Evolutionary conservation across 2,888 invertebrate species (phyloP).

Genomic region (Amiota mariae): DNA sequence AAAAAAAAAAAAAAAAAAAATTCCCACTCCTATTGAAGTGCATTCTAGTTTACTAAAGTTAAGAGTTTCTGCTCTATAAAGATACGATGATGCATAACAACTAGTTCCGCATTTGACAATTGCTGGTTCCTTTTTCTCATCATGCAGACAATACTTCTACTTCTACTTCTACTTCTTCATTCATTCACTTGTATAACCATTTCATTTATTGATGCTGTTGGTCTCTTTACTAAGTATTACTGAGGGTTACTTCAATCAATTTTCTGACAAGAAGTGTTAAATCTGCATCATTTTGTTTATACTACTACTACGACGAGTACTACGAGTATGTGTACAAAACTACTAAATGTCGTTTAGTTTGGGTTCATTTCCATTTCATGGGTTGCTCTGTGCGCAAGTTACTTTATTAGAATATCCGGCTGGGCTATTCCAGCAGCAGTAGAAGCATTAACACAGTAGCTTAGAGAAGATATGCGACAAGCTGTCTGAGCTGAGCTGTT

Average conservation of each 20-base stretch:
- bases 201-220: conserved; percentile 27
- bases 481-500: conserved; percentile 50
- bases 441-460: neutral
- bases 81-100: conserved; percentile 19
- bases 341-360: neutral
- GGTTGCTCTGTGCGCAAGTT: conserved; percentile 16
- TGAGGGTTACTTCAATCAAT: conserved; percentile 69
- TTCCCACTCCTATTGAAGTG: conserved; percentile 55
- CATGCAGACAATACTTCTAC: neutral
- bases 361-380: neutral
- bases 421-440: conserved; percentile 36
- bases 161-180: no score
- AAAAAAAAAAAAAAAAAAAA: conserved; percentile 30
- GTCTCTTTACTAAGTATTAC: conserved; percentile 57
- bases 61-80: conserved; percentile 39
- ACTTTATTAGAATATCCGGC: conserved; percentile 70
- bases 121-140: conserved; percentile 61
- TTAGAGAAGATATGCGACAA: conserved; percentile 53
- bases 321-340: conserved; percentile 1
- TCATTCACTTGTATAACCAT: conserved; percentile 5
- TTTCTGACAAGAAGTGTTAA: conserved; percentile 72
- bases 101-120: conserved; percentile 66
- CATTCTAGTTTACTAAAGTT: conserved; percentile 29
- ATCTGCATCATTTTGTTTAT: conserved; percentile 58
- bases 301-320: neutral